These are phyloP conservation scores for Sisor rabdophorus DNA, from an alignment of 2,113 vertebrate species.

Conservation along the genomic window DNA sequence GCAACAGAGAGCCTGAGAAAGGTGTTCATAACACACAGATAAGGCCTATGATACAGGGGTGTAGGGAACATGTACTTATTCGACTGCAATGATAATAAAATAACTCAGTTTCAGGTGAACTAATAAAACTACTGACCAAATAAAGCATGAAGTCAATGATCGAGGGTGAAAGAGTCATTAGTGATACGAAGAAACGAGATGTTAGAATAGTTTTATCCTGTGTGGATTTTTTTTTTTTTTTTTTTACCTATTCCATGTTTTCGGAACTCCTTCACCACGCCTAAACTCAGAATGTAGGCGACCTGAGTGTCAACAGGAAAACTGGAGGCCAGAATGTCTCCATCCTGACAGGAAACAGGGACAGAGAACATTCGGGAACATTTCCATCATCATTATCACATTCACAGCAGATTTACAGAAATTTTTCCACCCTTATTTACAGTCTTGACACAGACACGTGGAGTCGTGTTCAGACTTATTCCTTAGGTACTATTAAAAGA, in stretches of 20 bases:
- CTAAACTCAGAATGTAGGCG: constrained; percentile 96
- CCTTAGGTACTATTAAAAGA: constrained; percentile 56
- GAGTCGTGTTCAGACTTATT: constrained; percentile 44
- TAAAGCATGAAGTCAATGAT: too few relatives aligned
- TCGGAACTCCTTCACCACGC: constrained; percentile 96
- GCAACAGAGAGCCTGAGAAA: constrained; percentile 85
- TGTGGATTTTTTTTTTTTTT: constrained; percentile 68
- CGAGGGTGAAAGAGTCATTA: too few relatives aligned
- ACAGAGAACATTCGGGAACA: neutral
- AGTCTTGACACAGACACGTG: constrained; percentile 9
- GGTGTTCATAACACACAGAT: neutral
- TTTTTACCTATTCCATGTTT: constrained; percentile 95
- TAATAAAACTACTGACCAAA: too few relatives aligned
- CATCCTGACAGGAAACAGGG: constrained; percentile 72
- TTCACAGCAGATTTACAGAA: neutral
- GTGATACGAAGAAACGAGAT: too few relatives aligned
- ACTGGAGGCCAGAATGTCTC: constrained; percentile 94
- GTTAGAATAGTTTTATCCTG: neutral
- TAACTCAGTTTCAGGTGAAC: too few relatives aligned
- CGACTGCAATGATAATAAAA: too few relatives aligned
- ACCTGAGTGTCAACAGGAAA: constrained; percentile 97
- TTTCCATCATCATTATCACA: neutral
- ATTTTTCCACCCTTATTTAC: neutral
- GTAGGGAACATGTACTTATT: too few relatives aligned
- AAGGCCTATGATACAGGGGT: too few relatives aligned